phyloP scores from a whole-genome alignment of 2,113 vertebrate genomes.

The Genyomyrus donnyi region DNA sequence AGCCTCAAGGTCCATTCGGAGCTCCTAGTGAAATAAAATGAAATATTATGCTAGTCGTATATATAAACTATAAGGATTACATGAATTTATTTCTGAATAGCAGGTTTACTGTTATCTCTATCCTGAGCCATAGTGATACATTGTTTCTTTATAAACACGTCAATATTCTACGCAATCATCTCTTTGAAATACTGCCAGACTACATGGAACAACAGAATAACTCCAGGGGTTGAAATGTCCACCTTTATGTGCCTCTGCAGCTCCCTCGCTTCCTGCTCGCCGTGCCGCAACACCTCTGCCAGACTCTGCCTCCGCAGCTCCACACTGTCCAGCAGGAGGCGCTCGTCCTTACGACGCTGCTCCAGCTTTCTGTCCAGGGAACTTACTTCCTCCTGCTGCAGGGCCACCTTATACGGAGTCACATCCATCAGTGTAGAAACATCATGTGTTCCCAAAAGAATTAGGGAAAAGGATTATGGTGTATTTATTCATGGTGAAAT shows the following conservation, averaged over 20 bases:
- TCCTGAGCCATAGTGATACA: background rate
- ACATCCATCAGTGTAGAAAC: background rate
- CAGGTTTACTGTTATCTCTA: background rate
- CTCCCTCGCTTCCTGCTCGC: conserved; percentile 60
- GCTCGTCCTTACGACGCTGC: conserved; percentile 60
- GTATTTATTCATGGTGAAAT: background rate
- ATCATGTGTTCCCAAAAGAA: background rate
- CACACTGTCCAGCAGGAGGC: conserved; percentile 54
- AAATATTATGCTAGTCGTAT: background rate
- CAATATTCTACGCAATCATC: background rate
- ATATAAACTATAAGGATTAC: background rate
- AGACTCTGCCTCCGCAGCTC: conserved; percentile 59
- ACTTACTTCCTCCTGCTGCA: conserved; percentile 57
- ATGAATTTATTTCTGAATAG: background rate
- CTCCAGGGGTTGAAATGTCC: background rate
- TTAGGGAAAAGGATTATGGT: background rate
- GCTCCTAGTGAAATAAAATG: conserved; percentile 54
- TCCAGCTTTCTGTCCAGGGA: conserved; percentile 54
- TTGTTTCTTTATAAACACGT: background rate
- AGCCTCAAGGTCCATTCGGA: conserved; percentile 60
- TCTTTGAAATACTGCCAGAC: background rate
- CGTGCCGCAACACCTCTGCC: conserved; percentile 56
- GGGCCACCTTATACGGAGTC: conserved; percentile 44
- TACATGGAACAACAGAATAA: background rate
- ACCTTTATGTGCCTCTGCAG: conserved; percentile 59